These are phyloP conservation scores for Acheta domesticus DNA, from an alignment of 2,888 invertebrate genomes.

Conservation along the genomic window DNA sequence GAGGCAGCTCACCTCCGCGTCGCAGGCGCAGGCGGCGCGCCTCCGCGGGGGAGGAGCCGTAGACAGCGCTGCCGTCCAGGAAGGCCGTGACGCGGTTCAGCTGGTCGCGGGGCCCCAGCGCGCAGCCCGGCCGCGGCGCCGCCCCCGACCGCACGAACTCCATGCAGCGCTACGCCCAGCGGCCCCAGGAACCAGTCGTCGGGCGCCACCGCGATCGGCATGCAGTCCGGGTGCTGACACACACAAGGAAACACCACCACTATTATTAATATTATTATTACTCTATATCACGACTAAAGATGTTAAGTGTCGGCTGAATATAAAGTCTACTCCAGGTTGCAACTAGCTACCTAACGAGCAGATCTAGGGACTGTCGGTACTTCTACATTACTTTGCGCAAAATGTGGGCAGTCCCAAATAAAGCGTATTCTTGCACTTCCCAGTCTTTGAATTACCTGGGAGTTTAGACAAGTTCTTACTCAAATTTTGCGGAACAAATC, in stretches of 20 bases:
- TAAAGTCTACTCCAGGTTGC: too few relatives aligned
- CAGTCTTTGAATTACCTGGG: too few relatives aligned
- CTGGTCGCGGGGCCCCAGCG: slow-evolving; percentile 79
- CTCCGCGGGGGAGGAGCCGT: slow-evolving; percentile 70
- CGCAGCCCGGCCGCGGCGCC: slow-evolving; percentile 74
- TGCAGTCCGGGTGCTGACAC: slow-evolving; percentile 75
- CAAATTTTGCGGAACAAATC: too few relatives aligned
- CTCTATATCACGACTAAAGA: too few relatives aligned
- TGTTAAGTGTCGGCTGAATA: too few relatives aligned
- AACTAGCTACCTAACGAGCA: too few relatives aligned
- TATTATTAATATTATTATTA: too few relatives aligned
- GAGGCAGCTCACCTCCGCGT: slow-evolving; percentile 58
- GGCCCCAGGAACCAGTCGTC: slow-evolving; percentile 71
- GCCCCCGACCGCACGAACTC: slow-evolving; percentile 82
- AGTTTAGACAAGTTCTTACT: too few relatives aligned
- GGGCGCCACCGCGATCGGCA: slow-evolving; percentile 71
- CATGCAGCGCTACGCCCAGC: slow-evolving; percentile 68
- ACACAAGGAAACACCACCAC: not conserved
- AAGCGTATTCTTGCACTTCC: too few relatives aligned
- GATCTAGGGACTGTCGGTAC: too few relatives aligned
- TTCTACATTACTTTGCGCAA: too few relatives aligned
- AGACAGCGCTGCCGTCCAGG: slow-evolving; percentile 77
- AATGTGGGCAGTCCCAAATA: too few relatives aligned
- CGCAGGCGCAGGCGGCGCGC: slow-evolving; percentile 72
- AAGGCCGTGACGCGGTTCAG: slow-evolving; percentile 80